Conservation (phyloP, 2,113 vertebrate genomes). For the Piaya cayana region DNA sequence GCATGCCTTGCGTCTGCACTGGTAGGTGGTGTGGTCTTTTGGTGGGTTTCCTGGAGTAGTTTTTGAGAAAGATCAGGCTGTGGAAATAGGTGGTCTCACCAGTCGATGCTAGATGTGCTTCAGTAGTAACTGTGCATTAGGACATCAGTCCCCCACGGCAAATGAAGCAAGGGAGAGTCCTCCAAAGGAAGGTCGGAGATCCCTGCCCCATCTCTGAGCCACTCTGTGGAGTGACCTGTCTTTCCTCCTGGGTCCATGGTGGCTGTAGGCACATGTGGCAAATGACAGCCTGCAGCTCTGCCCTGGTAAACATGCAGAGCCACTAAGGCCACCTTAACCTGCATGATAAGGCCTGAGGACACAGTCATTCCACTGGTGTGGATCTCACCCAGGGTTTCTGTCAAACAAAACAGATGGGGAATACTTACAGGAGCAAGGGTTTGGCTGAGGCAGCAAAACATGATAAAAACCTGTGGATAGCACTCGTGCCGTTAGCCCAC, state of each 20-base stretch:
- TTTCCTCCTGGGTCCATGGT: neutral
- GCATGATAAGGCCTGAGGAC: neutral
- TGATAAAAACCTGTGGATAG: neutral
- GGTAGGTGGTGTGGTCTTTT: slow-evolving; percentile 62
- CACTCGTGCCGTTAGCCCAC: neutral
- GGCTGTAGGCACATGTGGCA: neutral
- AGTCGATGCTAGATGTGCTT: neutral
- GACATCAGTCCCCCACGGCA: neutral
- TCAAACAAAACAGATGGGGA: neutral
- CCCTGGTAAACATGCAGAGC: neutral
- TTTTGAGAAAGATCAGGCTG: neutral
- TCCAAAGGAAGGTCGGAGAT: neutral
- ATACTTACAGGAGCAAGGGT: neutral
- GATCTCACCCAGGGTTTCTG: neutral
- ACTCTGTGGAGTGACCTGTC: neutral
- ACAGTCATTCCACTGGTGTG: neutral
- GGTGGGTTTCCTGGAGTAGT: neutral
- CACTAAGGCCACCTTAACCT: neutral
- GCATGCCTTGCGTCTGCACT: slow-evolving; percentile 85
- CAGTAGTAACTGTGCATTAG: neutral
- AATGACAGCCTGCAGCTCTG: neutral
- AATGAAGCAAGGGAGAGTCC: neutral
- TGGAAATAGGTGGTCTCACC: neutral
- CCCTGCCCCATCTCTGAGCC: neutral
- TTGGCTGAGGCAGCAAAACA: neutral